Evolutionary conservation across 2,113 vertebrate species (phyloP).

Genomic region (Neogobius melanostomus): DNA sequence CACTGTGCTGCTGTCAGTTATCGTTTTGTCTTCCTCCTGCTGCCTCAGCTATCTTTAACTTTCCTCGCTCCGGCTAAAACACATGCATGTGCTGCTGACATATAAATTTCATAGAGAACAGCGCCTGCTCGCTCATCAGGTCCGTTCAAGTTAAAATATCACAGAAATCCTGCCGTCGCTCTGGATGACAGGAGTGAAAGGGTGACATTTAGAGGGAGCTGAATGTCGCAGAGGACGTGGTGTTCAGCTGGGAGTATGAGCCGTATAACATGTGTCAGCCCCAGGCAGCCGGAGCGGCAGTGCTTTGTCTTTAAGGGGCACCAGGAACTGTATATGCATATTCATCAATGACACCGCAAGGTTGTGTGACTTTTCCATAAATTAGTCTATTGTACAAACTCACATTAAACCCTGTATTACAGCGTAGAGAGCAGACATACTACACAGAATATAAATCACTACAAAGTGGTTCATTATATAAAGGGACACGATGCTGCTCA

Average conservation of each 20-base stretch:
- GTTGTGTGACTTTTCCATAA: constrained; percentile 23
- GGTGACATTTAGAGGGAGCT: constrained; percentile 49
- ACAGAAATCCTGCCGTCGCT: constrained; percentile 36
- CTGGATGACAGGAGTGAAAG: constrained; percentile 36
- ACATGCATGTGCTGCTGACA: constrained; percentile 27
- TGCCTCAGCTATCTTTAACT: constrained; percentile 49
- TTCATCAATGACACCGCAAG: constrained; percentile 55
- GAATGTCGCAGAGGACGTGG: constrained; percentile 43
- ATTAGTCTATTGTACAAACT: not conserved
- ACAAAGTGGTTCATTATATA: not conserved
- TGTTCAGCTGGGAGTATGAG: constrained; percentile 28
- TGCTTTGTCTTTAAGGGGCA: constrained; percentile 44
- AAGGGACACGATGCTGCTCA: not conserved
- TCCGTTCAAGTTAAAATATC: constrained; percentile 30
- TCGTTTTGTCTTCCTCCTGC: constrained; percentile 48
- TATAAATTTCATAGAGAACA: constrained; percentile 5
- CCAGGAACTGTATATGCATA: constrained; percentile 49
- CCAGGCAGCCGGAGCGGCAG: constrained; percentile 10
- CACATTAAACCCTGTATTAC: not conserved
- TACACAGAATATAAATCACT: not conserved
- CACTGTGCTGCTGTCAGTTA: constrained; percentile 45
- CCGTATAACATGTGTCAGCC: constrained; percentile 16
- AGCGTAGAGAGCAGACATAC: not conserved
- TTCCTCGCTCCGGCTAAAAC: constrained; percentile 26
- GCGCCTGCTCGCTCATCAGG: not conserved